Evolutionary conservation across 2,888 invertebrate species (phyloP).

Genomic region (Leucozona laternaria): DNA sequence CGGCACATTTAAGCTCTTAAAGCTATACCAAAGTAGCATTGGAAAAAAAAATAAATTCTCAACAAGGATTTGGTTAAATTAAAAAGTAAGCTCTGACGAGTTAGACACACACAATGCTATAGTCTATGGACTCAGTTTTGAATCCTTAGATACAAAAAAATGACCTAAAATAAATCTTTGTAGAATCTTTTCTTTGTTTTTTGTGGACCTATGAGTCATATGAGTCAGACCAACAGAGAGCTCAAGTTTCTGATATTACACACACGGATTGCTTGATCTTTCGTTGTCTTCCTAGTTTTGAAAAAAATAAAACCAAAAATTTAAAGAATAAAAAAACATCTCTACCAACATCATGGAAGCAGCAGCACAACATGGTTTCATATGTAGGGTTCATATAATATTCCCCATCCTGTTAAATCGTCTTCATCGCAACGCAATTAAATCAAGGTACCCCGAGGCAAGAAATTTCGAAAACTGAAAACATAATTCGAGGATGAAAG

Average conservation of each 20-base stretch:
- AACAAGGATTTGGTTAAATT: neutral
- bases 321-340: neutral
- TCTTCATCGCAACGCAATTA: slow-evolving; percentile 71
- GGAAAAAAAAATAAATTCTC: neutral
- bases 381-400: slow-evolving; percentile 5
- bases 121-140: slow-evolving; percentile 7
- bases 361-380: slow-evolving; percentile 43
- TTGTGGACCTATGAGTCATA: slow-evolving; percentile 26
- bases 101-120: neutral
- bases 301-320: slow-evolving; percentile 10
- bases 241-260: slow-evolving; percentile 29
- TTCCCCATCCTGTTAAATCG: slow-evolving; percentile 45
- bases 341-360: neutral
- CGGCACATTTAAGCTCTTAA: neutral
- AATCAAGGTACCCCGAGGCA: slow-evolving; percentile 72
- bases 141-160: neutral
- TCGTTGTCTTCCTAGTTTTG: slow-evolving; percentile 15
- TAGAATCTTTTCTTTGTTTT: neutral
- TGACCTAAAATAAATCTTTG: neutral
- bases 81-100: neutral
- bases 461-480: slow-evolving; percentile 72
- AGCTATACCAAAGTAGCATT: neutral
- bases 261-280: slow-evolving; percentile 50
- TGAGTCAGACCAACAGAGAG: slow-evolving; percentile 39
- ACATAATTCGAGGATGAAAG: slow-evolving; percentile 73